A percentile compares a stretch with the other conserved stretches of the same genome.
Evolutionary conservation across 2,888 invertebrate genomes (phyloP).

Genomic region (Leptogaster cylindrica): DNA sequence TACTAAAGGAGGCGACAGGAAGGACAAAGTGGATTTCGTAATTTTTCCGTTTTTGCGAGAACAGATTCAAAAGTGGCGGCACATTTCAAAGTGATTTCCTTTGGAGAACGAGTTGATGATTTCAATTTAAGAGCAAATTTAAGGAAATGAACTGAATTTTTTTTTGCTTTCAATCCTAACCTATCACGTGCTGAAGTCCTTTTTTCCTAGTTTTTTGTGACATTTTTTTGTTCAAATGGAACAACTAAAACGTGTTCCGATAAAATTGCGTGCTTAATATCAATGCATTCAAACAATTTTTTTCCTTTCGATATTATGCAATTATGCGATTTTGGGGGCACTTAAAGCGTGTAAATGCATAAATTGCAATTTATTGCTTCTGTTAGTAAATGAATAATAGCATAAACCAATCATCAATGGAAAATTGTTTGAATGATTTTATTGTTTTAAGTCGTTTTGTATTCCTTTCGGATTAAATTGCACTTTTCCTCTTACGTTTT

Average conservation of each 20-base stretch:
- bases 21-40: conserved; percentile 20
- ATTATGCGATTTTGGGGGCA: conserved; percentile 22
- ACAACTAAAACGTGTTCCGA: conserved; percentile 20
- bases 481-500: conserved; percentile 3
- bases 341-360: conserved; percentile 27
- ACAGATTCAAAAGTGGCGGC: conserved; percentile 26
- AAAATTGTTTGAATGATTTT: neutral
- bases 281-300: conserved; percentile 20
- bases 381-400: neutral
- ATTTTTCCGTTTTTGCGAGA: neutral
- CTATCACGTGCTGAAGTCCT: conserved; percentile 28
- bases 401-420: conserved; percentile 3
- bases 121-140: conserved; percentile 17
- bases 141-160: conserved; percentile 3
- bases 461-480: conserved; percentile 10
- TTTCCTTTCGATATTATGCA: conserved; percentile 20
- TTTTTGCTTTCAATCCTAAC: conserved; percentile 13
- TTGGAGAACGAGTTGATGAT: neutral
- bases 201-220: neutral
- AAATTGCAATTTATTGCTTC: conserved; percentile 30
- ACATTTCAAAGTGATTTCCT: conserved; percentile 43
- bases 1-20: conserved; percentile 2
- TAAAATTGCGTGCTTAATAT: neutral
- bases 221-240: neutral
- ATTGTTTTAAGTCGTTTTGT: conserved; percentile 6